Base-by-base conservation (phyloP, 2,888 invertebrate genomes). In the Ischnura elegans region DNA sequence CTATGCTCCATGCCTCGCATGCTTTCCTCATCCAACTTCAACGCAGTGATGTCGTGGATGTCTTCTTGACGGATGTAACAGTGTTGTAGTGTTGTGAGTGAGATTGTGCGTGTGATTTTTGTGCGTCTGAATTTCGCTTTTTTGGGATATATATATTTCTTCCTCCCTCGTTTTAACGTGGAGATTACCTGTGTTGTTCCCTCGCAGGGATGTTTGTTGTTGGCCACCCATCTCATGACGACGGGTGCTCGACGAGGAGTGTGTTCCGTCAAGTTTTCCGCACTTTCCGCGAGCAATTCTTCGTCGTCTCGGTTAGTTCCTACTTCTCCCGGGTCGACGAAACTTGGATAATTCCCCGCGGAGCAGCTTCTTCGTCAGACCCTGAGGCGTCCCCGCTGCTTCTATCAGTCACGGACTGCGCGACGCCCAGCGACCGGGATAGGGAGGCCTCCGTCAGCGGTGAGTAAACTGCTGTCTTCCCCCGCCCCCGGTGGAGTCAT, bases 81-180 rank as follows among this genome's bases (percentile, higher is more conserved):
- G 76, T 36, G 29, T 76, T 29, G 13, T 29, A 36, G 76, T 76
- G 76, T 76, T 76, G 76, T 76, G 76, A 76, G 76, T 76, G 76
- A n/a, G 76, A n/a, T 76, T 76, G 8, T 61, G 61, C n/a, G 61
- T 61, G 61, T 61, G 61, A 61, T n/a, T n/a, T n/a, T 19, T 61
- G 61, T 61, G 61, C 61, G 61, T 8, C 61, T n/a, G 8, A n/a
- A 51, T 51, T 19, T 13, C 19, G 51, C 51, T 51, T 51, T 19
- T 51, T 51, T 51, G 51, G 51, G 19, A 47, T 51, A 19, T 51
- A 19, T 51, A 19, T 51, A 51, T 51, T 5, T 2, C 4, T 47
- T 47, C 47, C 16, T 6, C 16, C 16, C 47, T 16, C 8, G 47
- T 61, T 25, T 21, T 5, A 21, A 25, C 61, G 61, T 61, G 61